Conservation (phyloP, 2,888 invertebrate genomes). For the Acleris literana region DNA sequence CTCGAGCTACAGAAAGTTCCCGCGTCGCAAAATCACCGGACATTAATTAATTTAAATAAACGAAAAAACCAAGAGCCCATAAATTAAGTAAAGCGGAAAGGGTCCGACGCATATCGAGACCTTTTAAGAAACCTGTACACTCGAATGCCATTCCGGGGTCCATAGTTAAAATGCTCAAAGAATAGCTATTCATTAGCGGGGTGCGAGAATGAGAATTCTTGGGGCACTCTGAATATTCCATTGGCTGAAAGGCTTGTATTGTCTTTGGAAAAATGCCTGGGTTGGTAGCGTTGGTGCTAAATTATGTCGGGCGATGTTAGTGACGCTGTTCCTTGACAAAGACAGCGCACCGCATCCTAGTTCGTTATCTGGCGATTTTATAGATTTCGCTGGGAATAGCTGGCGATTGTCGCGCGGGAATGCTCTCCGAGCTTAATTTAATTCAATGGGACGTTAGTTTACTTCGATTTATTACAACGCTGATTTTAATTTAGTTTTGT, state of each 20-base stretch:
- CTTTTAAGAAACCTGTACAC: constrained; percentile 82
- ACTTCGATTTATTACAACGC: constrained; percentile 24
- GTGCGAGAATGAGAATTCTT: constrained; percentile 83
- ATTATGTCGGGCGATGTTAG: constrained; percentile 69
- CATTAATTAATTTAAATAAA: constrained; percentile 79
- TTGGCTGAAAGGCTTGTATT: constrained; percentile 75
- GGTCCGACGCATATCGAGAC: constrained; percentile 78
- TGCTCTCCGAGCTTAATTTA: constrained; percentile 29
- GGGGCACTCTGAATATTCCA: constrained; percentile 79
- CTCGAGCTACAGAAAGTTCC: constrained; percentile 32
- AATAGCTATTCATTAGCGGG: constrained; percentile 83
- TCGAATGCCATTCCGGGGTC: constrained; percentile 79
- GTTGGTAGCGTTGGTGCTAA: constrained; percentile 67
- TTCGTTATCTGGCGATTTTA: constrained; percentile 65
- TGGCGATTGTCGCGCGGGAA: constrained; percentile 48
- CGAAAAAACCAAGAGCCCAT: constrained; percentile 67
- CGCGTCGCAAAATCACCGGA: constrained; percentile 63
- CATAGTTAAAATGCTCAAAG: constrained; percentile 83
- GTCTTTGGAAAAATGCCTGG: constrained; percentile 80
- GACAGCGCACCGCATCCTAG: constrained; percentile 59
- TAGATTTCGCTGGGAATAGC: constrained; percentile 62
- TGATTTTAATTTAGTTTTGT: constrained; percentile 7
- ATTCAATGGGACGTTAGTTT: constrained; percentile 25
- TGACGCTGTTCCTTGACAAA: constrained; percentile 56
- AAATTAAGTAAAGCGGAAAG: constrained; percentile 81